phyloP scores from a whole-genome alignment of 1,140 invertebrate genomes.

The Dendroctonus ponderosae region DNA sequence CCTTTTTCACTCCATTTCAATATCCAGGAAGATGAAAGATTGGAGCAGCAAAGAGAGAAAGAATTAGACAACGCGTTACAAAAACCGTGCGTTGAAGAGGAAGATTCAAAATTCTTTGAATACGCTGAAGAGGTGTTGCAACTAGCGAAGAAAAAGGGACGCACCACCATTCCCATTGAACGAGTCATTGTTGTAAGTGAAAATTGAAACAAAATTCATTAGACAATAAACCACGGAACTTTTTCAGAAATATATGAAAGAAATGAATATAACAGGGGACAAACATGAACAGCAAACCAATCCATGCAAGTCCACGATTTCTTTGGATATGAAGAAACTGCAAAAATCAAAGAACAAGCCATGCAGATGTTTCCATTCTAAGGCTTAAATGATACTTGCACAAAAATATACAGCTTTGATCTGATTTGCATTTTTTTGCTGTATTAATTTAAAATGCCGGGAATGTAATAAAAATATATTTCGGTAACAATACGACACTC shows the following conservation, averaged over 20 bases:
- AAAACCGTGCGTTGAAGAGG: slow-evolving; percentile 18
- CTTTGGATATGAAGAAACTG: neutral
- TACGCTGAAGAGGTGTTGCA: slow-evolving; percentile 47
- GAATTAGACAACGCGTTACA: slow-evolving; percentile 28
- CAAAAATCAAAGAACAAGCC: too few species aligned
- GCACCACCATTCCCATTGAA: slow-evolving; percentile 43
- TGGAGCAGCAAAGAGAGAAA: slow-evolving; percentile 48
- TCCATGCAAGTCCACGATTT: neutral
- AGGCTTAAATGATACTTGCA: too few species aligned
- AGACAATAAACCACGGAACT: neutral
- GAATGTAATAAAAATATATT: too few species aligned
- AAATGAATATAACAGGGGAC: slow-evolving; percentile 3
- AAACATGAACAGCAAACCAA: neutral
- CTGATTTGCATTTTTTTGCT: too few species aligned
- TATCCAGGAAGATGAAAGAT: slow-evolving; percentile 45
- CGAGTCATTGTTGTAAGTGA: slow-evolving; percentile 40
- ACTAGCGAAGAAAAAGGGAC: slow-evolving; percentile 41
- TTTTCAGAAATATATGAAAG: slow-evolving; percentile 20
- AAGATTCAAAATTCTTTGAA: slow-evolving; percentile 46
- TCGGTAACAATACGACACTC: too few species aligned
- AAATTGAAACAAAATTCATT: slow-evolving; percentile 1
- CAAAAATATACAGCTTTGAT: too few species aligned
- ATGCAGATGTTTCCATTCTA: too few species aligned
- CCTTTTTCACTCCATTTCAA: neutral
- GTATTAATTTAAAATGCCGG: too few species aligned